Percentiles rank a stretch among this genome's conserved stretches.
Evolutionary conservation across 2,888 invertebrate species (phyloP).

Genomic region (Rugalucina vietnamica): DNA sequence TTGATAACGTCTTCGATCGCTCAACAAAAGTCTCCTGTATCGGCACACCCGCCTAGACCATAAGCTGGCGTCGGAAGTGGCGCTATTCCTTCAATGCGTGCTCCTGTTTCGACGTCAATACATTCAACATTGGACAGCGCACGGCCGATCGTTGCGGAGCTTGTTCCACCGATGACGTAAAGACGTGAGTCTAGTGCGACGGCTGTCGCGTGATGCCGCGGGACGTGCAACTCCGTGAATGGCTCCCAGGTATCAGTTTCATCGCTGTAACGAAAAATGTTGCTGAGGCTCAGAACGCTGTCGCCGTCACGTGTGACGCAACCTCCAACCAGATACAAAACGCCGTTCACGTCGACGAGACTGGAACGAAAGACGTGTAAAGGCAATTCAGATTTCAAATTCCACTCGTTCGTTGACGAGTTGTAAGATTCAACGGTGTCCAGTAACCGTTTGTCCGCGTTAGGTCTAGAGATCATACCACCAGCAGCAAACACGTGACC

Average conservation of each 20-base stretch:
- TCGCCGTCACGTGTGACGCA: constrained; percentile 58
- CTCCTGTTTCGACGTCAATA: constrained; percentile 61
- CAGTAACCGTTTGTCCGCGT: constrained; percentile 59
- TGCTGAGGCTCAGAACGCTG: constrained; percentile 58
- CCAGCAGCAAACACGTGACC: constrained; percentile 71
- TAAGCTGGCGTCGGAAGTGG: constrained; percentile 40
- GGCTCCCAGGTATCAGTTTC: constrained; percentile 67
- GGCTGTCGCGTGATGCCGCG: constrained; percentile 69
- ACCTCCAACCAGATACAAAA: constrained; percentile 74
- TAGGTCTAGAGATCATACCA: constrained; percentile 66
- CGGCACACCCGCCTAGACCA: constrained; percentile 43
- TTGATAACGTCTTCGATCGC: no score
- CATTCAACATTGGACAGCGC: constrained; percentile 72
- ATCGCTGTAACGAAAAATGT: constrained; percentile 71
- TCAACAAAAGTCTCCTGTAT: not conserved
- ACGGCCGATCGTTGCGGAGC: constrained; percentile 57
- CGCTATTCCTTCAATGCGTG: constrained; percentile 28
- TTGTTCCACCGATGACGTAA: constrained; percentile 77
- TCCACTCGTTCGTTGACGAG: constrained; percentile 66
- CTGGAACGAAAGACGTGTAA: constrained; percentile 70
- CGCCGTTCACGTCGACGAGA: constrained; percentile 63
- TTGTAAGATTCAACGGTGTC: constrained; percentile 75
- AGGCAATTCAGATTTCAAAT: constrained; percentile 46
- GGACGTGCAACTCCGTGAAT: constrained; percentile 54
- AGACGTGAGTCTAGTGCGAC: constrained; percentile 60